Base-by-base conservation (phyloP, 2,797 vertebrate species). In the Pseudotriccus pelzelni region DNA sequence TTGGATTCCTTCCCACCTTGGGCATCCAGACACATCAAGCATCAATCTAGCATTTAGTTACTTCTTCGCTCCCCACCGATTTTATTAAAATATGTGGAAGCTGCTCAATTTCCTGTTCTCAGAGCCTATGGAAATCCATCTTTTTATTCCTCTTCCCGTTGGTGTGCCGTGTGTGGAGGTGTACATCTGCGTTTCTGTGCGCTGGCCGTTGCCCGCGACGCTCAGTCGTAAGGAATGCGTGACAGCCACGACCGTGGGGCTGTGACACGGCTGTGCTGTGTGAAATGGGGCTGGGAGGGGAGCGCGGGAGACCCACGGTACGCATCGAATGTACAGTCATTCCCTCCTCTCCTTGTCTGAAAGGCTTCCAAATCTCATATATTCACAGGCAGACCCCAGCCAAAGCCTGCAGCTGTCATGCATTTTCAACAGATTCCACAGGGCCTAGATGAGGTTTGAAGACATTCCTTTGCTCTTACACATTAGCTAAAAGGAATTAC, bases 361-460 rank as follows among this genome's bases (percentile, higher is more conserved):
- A 98, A 97, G 82, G 32, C 79, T 92, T 98, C 98, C 98, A 99
- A 95, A 97, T 98, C 98, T 96, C 98, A 97, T 99, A 98, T 98
- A 98, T 99, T 98, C 98, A 98, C 98, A 98, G 98, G 95, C 97
- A 97, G 92, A 96, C 91, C 95, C 95, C 88, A 97, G 98, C 99
- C 98, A 99, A 98, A 98, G 98, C 98, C 97, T 83, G 98, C 99
- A 99, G 99, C 99, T 99, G 99, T 99, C 99, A 98, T 98, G 98
- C 98, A 99, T 99, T 99, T 99, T 99, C 98, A 99, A 99, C 99
- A 99, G 99, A 99, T 99, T 99, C 99, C 98, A 98, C 97, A 98
- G 98, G 98, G 98, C 98, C 98, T 98, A 95, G 98, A 99, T 98
- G 98, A 98, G 98, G 98, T 98, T 98, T 97, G 98, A 97, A 99